Base-by-base conservation (phyloP, 2,888 invertebrate genomes). In the Pseudanteris insignis region DNA sequence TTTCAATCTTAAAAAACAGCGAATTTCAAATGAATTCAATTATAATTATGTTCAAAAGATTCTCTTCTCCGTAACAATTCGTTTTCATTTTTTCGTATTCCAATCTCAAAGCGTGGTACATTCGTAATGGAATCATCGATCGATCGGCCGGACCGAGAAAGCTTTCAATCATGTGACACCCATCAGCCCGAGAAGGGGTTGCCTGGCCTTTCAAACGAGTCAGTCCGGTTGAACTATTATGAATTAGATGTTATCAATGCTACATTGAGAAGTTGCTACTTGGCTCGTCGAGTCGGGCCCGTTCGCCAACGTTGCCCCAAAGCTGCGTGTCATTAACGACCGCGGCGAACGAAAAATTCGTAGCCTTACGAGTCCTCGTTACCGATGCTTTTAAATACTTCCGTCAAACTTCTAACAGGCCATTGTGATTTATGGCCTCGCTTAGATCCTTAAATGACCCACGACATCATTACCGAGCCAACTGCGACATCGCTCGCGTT, bases 151-250 rank as follows among this genome's bases (percentile, higher is more conserved):
- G 62, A n/a, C n/a, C 65, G 67, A 60, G 65, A 58, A 72, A 71
- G 70, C 72, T 71, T 73, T 75, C 73, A 73, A 74, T 75, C 73
- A 73, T 68, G 70, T 71, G 73, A 76, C 74, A 74, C 70, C 69
- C 70, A 67, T 68, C 67, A 66, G 63, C 48, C 62, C 4, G 7
- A 21, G 21, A 21, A 7, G 21, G n/a, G n/a, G n/a, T n/a, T 21
- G 4, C 21, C 21, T 21, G 5, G 4, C 7, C 4, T 21, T 21
- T 7, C 21, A 21, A 21, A 60, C 54, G 46, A 43, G 60, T 59
- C 51, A 38, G 59, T 47, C 48, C 60, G 34, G 60, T 60, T 48
- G 48, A 30, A 32, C 57, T 48, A 11, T 21, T 28, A 44, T 46
- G 32, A 44, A 21, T 26, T 36, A 47, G 51, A 60, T 60, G 41